Conservation (phyloP, 2,113 vertebrate genomes). For the Misgurnus mizolepis region DNA sequence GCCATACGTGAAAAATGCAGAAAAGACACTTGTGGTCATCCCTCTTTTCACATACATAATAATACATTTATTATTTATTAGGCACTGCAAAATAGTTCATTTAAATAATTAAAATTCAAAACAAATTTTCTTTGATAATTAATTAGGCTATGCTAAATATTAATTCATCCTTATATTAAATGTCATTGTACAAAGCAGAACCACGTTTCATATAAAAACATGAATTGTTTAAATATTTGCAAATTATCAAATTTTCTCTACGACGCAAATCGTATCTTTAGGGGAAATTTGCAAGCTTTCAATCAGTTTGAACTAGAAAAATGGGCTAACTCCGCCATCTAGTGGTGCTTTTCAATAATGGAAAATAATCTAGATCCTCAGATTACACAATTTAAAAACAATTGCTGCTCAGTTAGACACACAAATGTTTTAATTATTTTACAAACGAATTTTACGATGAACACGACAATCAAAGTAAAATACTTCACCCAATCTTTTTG, state of each 20-base stretch:
- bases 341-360: slow-evolving; percentile 1
- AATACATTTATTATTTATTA: not conserved
- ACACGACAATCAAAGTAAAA: not conserved
- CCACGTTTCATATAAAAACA: too few species aligned
- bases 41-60: not conserved
- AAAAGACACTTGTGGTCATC: not conserved
- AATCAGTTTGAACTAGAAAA: not conserved
- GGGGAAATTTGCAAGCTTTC: not conserved
- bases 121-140: not conserved
- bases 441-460: not conserved
- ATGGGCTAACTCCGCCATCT: slow-evolving; percentile 16
- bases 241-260: not conserved
- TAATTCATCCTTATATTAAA: too few species aligned
- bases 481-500: not conserved
- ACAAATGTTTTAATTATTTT: too few species aligned
- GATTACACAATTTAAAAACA: too few species aligned
- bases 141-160: too few species aligned
- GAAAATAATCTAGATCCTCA: not conserved
- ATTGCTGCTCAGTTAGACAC: too few species aligned
- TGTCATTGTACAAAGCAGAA: not conserved
- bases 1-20: too few species aligned
- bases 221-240: not conserved
- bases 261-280: not conserved
- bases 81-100: not conserved
- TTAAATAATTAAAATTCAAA: too few species aligned